These are phyloP conservation scores for Magallana angulata DNA, from an alignment of 1,140 invertebrate species.

Conservation along the genomic window DNA sequence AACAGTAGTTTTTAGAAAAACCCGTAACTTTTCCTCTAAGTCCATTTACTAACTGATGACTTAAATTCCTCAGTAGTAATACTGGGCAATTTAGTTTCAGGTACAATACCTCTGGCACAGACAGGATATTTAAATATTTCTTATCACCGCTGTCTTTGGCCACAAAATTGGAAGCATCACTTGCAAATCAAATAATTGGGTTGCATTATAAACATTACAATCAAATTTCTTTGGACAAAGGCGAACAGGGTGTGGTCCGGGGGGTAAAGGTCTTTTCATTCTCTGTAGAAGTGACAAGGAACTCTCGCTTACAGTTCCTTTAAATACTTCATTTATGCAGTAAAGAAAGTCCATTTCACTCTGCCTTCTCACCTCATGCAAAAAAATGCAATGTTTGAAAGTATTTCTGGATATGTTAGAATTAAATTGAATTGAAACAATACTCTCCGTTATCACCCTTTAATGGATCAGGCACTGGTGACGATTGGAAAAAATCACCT, in stretches of 20 bases:
- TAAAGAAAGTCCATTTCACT: constrained; percentile 26
- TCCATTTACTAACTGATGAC: constrained; percentile 45
- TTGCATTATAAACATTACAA: constrained; percentile 40
- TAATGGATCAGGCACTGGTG: constrained; percentile 44
- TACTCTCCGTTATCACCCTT: background rate
- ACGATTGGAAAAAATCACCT: constrained; percentile 44
- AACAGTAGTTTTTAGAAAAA: background rate
- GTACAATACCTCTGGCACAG: constrained; percentile 29
- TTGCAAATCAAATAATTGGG: constrained; percentile 9
- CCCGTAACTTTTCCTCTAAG: constrained; percentile 26
- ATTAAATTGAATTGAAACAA: constrained; percentile 41
- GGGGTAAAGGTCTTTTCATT: constrained; percentile 31
- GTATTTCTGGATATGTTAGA: background rate
- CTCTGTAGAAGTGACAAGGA: background rate
- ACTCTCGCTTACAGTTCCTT: background rate
- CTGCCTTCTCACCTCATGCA: constrained; percentile 36
- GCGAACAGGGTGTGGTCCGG: background rate
- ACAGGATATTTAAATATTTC: background rate
- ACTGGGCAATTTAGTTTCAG: constrained; percentile 45
- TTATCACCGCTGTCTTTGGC: constrained; percentile 41
- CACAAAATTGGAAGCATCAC: background rate
- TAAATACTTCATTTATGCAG: constrained; percentile 45
- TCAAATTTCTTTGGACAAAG: constrained; percentile 46
- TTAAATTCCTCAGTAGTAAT: constrained; percentile 43
- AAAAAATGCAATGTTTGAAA: constrained; percentile 19